phyloP scores from a whole-genome alignment of 2,888 invertebrate species.

The Nomada fabriciana region DNA sequence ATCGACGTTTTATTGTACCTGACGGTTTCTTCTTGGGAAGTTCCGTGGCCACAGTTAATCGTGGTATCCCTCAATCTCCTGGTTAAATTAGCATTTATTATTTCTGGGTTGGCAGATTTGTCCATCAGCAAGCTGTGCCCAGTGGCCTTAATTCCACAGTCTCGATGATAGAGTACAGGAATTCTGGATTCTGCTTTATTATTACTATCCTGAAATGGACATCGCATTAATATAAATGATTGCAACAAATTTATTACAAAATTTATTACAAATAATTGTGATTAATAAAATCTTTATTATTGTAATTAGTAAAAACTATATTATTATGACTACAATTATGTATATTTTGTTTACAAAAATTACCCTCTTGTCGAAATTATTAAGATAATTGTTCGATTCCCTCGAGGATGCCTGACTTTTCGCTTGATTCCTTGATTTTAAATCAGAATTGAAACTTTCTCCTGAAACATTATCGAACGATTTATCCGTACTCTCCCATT shows the following conservation, averaged over 20 bases:
- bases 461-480: constrained; percentile 22
- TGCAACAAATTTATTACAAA: not conserved
- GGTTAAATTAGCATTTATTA: constrained; percentile 33
- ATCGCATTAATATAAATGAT: not conserved
- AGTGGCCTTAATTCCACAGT: constrained; percentile 45
- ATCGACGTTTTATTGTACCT: not conserved
- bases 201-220: constrained; percentile 52
- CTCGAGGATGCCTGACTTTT: constrained; percentile 25
- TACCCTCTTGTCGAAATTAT: constrained; percentile 47
- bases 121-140: constrained; percentile 30
- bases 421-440: constrained; percentile 48
- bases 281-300: too few relatives aligned
- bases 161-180: constrained; percentile 63
- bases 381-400: constrained; percentile 45
- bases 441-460: constrained; percentile 27
- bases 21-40: not conserved
- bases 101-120: constrained; percentile 43
- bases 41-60: constrained; percentile 10
- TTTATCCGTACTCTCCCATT: not conserved
- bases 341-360: not conserved
- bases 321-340: not conserved
- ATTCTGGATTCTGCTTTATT: constrained; percentile 69
- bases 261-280: too few relatives aligned
- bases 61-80: constrained; percentile 34
- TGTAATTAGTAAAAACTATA: too few relatives aligned